Evolutionary conservation across 2,888 invertebrate genomes (phyloP).

Genomic region (Tipula confusa): DNA sequence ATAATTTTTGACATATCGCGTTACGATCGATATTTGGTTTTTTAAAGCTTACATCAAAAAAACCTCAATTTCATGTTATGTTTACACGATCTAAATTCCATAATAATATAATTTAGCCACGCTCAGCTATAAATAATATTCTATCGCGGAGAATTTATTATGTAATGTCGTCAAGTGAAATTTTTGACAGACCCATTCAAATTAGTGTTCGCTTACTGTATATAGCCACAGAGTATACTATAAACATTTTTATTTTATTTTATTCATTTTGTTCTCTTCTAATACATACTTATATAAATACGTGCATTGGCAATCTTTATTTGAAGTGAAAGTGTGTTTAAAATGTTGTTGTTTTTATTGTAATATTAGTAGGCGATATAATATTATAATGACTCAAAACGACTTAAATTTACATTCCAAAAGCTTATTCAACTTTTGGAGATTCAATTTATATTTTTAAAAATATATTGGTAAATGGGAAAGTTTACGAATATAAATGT

Average conservation of each 20-base stretch:
- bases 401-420: conserved; percentile 1
- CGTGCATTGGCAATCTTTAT: background rate
- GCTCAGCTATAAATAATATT: no score
- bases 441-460: background rate
- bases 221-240: no score
- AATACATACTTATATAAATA: background rate
- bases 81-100: no score
- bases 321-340: conserved; percentile 13
- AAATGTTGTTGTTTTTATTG: background rate
- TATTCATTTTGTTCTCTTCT: background rate
- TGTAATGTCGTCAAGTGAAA: background rate
- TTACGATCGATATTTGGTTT: background rate
- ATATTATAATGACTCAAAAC: background rate
- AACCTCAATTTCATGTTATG: no score
- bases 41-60: background rate
- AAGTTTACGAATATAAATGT: background rate
- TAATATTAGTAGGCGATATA: background rate
- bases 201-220: background rate
- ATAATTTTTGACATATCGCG: background rate
- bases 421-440: background rate
- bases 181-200: background rate
- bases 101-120: no score
- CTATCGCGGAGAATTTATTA: background rate
- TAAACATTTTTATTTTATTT: background rate
- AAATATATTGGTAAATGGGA: background rate